A percentile compares a stretch with the other conserved stretches of the same genome.
Conservation (phyloP, 1,140 invertebrate species). For the Drosophila paulistorum region DNA sequence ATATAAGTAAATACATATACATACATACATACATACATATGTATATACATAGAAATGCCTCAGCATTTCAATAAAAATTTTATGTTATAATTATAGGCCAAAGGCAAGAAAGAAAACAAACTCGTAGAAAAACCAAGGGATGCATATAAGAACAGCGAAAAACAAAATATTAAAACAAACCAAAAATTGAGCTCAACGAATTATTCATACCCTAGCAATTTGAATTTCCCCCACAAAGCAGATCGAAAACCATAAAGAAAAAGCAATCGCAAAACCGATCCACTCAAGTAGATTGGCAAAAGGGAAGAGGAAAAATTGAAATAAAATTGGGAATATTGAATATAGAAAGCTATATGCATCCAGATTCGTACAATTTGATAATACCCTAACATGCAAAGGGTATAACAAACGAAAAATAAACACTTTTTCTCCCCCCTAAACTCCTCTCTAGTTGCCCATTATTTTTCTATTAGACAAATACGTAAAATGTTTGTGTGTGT, state of each 20-base stretch:
- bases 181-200: constrained; percentile 46
- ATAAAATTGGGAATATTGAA: too few species aligned
- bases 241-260: too few species aligned
- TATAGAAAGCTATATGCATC: too few species aligned
- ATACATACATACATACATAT: too few species aligned
- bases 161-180: background rate
- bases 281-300: too few species aligned
- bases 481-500: constrained; percentile 14
- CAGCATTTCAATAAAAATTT: constrained; percentile 69
- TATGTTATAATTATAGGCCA: constrained; percentile 73
- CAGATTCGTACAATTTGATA: background rate
- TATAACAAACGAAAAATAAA: constrained; percentile 13
- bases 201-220: background rate
- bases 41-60: constrained; percentile 64
- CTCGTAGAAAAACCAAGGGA: constrained; percentile 22
- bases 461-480: constrained; percentile 80
- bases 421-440: background rate
- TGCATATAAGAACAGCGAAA: constrained; percentile 34
- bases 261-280: background rate
- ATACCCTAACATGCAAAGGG: background rate
- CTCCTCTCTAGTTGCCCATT: constrained; percentile 39
- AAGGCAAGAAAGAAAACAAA: constrained; percentile 22
- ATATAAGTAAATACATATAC: background rate
- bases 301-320: too few species aligned
- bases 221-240: too few species aligned